These are phyloP conservation scores for Mythimna pallens DNA, from an alignment of 2,888 invertebrate species.

Conservation along the genomic window DNA sequence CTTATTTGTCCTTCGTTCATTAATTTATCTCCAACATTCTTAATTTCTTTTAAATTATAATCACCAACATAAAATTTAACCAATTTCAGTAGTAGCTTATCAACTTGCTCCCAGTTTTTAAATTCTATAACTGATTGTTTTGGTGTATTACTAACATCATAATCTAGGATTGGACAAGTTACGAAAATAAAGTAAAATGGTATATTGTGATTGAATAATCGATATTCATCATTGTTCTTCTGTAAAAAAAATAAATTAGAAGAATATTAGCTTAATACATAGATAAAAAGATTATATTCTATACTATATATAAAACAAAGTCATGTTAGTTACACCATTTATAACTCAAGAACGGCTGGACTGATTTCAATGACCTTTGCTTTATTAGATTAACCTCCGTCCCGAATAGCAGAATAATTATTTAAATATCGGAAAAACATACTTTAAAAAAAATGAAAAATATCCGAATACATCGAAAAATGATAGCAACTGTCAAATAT, in stretches of 20 bases:
- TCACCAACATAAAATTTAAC: conserved; percentile 78
- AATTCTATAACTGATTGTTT: conserved; percentile 90
- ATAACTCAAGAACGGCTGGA: too few relatives aligned
- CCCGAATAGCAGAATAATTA: too few relatives aligned
- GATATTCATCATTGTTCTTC: conserved; percentile 61
- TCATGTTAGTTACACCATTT: too few relatives aligned
- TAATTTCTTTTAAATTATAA: conserved; percentile 67
- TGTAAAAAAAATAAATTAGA: conserved; percentile 60
- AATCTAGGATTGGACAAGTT: conserved; percentile 88
- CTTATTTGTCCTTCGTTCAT: conserved; percentile 32
- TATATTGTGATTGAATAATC: conserved; percentile 60
- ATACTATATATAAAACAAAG: too few relatives aligned
- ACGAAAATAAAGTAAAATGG: conserved; percentile 90
- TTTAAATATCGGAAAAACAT: too few relatives aligned
- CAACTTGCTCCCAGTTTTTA: conserved; percentile 86
- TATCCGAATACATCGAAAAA: too few relatives aligned
- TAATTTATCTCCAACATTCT: conserved; percentile 38
- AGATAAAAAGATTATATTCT: too few relatives aligned
- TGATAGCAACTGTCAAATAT: too few relatives aligned
- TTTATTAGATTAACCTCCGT: too few relatives aligned
- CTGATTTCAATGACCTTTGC: too few relatives aligned
- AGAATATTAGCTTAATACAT: not conserved
- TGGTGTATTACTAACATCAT: conserved; percentile 87
- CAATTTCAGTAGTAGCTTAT: conserved; percentile 78
- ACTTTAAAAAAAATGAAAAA: too few relatives aligned